Conservation (phyloP, 2,113 vertebrate species). For the Acanthisitta chloris region DNA sequence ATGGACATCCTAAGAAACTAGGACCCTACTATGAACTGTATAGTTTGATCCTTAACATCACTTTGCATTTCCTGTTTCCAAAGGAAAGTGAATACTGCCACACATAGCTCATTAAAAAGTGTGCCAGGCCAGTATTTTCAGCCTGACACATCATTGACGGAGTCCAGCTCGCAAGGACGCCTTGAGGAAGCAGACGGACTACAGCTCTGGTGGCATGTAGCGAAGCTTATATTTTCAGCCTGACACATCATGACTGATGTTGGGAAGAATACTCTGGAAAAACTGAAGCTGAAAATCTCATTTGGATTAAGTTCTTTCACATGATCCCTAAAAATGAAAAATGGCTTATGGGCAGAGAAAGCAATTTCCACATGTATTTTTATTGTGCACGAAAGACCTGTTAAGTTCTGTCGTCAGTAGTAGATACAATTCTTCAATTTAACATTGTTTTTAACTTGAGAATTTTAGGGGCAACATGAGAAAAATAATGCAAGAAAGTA, state of each 20-base stretch:
- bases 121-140: neutral
- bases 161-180: too few species aligned
- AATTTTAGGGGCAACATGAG: neutral
- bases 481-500: neutral
- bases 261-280: neutral
- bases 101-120: neutral
- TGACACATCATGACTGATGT: neutral
- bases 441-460: neutral
- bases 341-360: neutral
- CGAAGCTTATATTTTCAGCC: neutral
- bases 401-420: neutral
- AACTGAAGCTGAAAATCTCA: neutral
- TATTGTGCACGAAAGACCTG: neutral
- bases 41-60: neutral
- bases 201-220: too few species aligned
- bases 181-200: too few species aligned
- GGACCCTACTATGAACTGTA: neutral
- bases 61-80: neutral
- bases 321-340: neutral
- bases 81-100: neutral
- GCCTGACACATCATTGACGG: neutral
- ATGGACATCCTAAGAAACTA: neutral
- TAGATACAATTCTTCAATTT: neutral
- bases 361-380: neutral
- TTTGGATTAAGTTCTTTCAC: conserved; percentile 15